A percentile compares a stretch with the other conserved stretches of the same genome.
Evolutionary conservation across 2,888 invertebrate genomes (phyloP).

Genomic region (Dasypogon diadema): DNA sequence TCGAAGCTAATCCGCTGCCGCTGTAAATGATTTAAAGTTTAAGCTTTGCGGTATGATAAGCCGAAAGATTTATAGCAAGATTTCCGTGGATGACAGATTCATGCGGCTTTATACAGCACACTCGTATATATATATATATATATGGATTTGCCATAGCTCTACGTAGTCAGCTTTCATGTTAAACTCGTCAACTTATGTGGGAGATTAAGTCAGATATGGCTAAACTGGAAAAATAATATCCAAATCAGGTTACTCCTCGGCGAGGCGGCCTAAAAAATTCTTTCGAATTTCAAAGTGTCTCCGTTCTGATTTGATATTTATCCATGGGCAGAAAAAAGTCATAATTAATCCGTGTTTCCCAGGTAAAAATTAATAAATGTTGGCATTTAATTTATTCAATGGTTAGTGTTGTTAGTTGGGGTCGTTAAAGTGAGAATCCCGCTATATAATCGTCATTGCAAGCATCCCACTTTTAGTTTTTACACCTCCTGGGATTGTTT

Average conservation of each 20-base stretch:
- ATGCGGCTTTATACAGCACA: constrained; percentile 34
- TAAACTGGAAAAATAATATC: constrained; percentile 46
- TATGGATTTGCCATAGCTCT: constrained; percentile 18
- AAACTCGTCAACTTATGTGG: constrained; percentile 41
- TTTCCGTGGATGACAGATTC: constrained; percentile 49
- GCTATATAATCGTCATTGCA: too few relatives aligned
- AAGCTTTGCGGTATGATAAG: constrained; percentile 49
- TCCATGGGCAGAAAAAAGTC: too few relatives aligned
- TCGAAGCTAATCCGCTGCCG: constrained; percentile 44
- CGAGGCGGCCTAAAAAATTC: neutral
- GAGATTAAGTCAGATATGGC: constrained; percentile 47
- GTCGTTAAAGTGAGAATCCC: too few relatives aligned
- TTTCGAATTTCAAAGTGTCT: neutral
- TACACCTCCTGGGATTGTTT: too few relatives aligned
- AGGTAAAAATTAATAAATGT: too few relatives aligned
- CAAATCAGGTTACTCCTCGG: constrained; percentile 32
- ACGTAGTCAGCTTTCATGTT: constrained; percentile 28
- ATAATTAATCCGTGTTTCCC: too few relatives aligned
- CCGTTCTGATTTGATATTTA: too few relatives aligned
- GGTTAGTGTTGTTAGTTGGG: too few relatives aligned
- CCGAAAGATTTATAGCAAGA: constrained; percentile 50
- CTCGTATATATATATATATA: neutral
- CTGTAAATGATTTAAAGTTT: constrained; percentile 49
- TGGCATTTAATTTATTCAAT: too few relatives aligned
- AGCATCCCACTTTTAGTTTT: too few relatives aligned